Percentiles rank a stretch among this genome's conserved stretches.
These are phyloP conservation scores for Fragum whitleyi DNA, from an alignment of 2,888 invertebrate species.

Conservation along the genomic window DNA sequence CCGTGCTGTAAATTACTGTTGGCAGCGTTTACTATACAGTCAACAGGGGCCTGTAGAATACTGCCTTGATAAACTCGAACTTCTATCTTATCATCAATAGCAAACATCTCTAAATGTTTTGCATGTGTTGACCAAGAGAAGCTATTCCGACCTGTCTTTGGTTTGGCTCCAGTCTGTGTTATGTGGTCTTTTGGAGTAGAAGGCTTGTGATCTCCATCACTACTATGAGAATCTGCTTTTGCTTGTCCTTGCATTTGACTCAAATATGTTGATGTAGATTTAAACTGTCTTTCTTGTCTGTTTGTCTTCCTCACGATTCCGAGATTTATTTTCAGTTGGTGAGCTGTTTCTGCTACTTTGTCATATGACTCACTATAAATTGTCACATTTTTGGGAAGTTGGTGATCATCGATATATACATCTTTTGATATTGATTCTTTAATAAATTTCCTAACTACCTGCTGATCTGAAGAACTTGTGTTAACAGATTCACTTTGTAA, in stretches of 20 bases:
- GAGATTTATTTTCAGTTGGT: not conserved
- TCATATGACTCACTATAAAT: slow-evolving; percentile 3
- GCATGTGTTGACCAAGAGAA: slow-evolving; percentile 12
- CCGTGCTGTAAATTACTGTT: slow-evolving; percentile 46
- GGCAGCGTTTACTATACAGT: slow-evolving; percentile 62
- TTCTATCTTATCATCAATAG: not conserved
- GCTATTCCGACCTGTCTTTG: slow-evolving; percentile 2
- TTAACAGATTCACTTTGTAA: not conserved
- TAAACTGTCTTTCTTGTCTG: not conserved
- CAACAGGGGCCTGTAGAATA: slow-evolving; percentile 42
- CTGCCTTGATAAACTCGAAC: slow-evolving; percentile 45
- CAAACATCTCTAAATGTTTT: slow-evolving; percentile 6
- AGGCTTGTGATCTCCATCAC: not conserved
- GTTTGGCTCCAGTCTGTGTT: not conserved
- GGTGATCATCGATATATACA: not conserved
- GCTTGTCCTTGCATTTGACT: not conserved
- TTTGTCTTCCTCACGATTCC: not conserved
- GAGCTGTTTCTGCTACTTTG: not conserved
- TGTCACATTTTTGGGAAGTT: not conserved
- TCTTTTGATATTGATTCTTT: not conserved
- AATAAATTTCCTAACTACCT: not conserved
- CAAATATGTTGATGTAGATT: not conserved
- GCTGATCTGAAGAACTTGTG: not conserved
- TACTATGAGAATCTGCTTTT: not conserved
- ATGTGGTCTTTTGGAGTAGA: not conserved